Percentiles rank a stretch among this genome's conserved stretches.
phyloP scores from a whole-genome alignment of 2,797 vertebrate species.

The Poeciliopsis gracilis region DNA sequence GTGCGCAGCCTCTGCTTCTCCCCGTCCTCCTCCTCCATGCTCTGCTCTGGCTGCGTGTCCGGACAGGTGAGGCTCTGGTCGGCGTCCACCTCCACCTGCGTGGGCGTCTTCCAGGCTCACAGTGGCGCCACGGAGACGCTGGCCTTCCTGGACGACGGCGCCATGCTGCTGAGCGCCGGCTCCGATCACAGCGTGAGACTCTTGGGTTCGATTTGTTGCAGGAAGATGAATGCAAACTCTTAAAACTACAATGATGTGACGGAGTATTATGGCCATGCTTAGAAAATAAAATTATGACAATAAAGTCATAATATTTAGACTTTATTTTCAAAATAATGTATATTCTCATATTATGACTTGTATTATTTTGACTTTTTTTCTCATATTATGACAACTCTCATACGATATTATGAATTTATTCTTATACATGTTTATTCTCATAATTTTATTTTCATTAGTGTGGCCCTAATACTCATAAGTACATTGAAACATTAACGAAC shows the following conservation, averaged over 20 bases:
- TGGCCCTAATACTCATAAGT: neutral
- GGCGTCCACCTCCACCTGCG: conserved; percentile 74
- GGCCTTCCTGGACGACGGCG: conserved; percentile 78
- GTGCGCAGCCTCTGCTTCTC: conserved; percentile 84
- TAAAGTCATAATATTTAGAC: no score
- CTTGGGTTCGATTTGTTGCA: neutral
- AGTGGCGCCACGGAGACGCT: conserved; percentile 71
- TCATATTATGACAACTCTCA: no score
- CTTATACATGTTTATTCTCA: no score
- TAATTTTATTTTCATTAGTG: no score
- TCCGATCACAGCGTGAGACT: conserved; percentile 83
- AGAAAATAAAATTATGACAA: no score
- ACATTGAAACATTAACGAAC: neutral
- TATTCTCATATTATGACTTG: no score
- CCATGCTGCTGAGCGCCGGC: conserved; percentile 82
- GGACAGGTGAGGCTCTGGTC: conserved; percentile 88
- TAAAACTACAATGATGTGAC: no score
- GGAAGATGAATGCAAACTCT: neutral
- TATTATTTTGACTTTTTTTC: no score
- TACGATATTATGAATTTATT: no score
- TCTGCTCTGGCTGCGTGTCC: conserved; percentile 83
- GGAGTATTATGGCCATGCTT: no score
- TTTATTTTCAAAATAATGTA: no score
- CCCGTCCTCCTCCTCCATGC: conserved; percentile 74
- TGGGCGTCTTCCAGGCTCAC: conserved; percentile 86